A percentile compares a stretch with the other conserved stretches of the same genome.
These are phyloP conservation scores for Drosophila orena DNA, from an alignment of 1,140 invertebrate species.

Conservation along the genomic window DNA sequence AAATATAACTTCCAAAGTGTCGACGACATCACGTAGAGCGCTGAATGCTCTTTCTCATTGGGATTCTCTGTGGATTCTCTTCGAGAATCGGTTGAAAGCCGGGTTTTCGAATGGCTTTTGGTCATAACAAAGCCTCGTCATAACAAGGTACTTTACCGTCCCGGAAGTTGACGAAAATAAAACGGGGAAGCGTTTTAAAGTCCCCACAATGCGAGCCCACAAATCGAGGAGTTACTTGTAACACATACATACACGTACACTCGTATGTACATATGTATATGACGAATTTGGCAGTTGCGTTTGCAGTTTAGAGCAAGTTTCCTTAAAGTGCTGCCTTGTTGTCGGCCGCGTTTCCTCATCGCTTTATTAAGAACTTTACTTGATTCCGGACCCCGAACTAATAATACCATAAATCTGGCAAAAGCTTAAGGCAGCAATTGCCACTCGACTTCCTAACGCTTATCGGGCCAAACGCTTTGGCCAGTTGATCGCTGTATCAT, in stretches of 20 bases:
- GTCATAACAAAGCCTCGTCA: conserved; percentile 33
- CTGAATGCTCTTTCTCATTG: conserved; percentile 17
- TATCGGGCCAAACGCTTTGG: conserved; percentile 48
- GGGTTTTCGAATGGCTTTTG: conserved; percentile 29
- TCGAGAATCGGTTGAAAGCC: conserved; percentile 4
- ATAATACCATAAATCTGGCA: conserved; percentile 56
- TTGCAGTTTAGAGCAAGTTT: conserved; percentile 59
- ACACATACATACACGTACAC: background rate
- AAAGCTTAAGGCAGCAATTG: conserved; percentile 55
- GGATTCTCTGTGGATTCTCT: conserved; percentile 17
- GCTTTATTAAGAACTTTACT: conserved; percentile 57
- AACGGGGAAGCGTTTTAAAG: conserved; percentile 60
- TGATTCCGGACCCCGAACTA: conserved; percentile 19
- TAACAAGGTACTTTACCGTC: conserved; percentile 30
- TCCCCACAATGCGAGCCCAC: conserved; percentile 37
- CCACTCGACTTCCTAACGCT: conserved; percentile 56
- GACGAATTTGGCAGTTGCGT: conserved; percentile 64
- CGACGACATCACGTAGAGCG: conserved; percentile 66
- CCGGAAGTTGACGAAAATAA: conserved; percentile 72
- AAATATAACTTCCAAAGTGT: conserved; percentile 20
- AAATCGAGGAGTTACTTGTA: conserved; percentile 14
- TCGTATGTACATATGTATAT: background rate
- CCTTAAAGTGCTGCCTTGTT: conserved; percentile 34
- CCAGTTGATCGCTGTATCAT: conserved; percentile 11
- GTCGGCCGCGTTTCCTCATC: conserved; percentile 54